These are phyloP conservation scores for Arctopsyche grandis DNA, from an alignment of 1,140 invertebrate genomes.

Conservation along the genomic window DNA sequence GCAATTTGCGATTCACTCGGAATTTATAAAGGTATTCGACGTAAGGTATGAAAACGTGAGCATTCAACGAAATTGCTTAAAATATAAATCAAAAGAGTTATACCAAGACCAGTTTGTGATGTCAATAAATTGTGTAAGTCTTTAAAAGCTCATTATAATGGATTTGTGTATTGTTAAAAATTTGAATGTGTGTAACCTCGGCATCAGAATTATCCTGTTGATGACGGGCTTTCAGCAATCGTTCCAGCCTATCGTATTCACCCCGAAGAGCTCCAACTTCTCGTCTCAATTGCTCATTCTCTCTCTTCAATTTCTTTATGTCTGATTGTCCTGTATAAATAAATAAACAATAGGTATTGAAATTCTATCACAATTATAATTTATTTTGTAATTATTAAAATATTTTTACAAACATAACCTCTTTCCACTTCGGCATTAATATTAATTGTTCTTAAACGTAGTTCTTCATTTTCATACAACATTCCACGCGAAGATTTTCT, in stretches of 20 bases:
- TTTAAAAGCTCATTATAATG: no score
- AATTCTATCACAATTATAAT: neutral
- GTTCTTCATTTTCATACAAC: constrained; percentile 92
- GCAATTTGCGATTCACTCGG: no score
- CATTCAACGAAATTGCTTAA: no score
- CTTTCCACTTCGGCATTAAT: constrained; percentile 93
- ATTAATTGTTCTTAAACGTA: constrained; percentile 88
- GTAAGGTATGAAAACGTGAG: no score
- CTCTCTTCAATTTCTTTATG: constrained; percentile 85
- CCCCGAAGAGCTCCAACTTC: constrained; percentile 89
- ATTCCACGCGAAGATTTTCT: constrained; percentile 85
- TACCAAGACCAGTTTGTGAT: no score
- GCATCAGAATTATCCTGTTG: constrained; percentile 46
- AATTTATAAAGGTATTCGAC: no score
- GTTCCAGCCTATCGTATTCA: constrained; percentile 87
- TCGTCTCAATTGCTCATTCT: constrained; percentile 86
- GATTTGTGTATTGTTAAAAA: no score
- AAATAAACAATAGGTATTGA: neutral
- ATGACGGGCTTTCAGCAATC: constrained; percentile 73
- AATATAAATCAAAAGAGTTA: no score
- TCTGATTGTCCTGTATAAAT: constrained; percentile 79
- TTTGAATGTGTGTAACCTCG: constrained; percentile 30
- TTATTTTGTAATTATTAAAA: neutral
- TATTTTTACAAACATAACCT: constrained; percentile 65
- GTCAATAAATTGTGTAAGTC: no score